Percentiles rank a stretch among this genome's conserved stretches.
These are phyloP conservation scores for Apis mellifera DNA, from an alignment of 1,140 invertebrate species.

Conservation along the genomic window Amel_HAv3.1 CM009940.2:8133501-8134000, in stretches of 20 bases:
- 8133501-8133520: not conserved
- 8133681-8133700: constrained; percentile 11
- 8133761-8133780: not conserved
- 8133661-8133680: constrained; percentile 24
- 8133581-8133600: constrained; percentile 48
- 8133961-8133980: no score
- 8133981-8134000: no score
- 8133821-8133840: no score
- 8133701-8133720: not conserved
- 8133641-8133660: constrained; percentile 47
- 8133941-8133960: no score
- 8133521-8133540: constrained; percentile 32
- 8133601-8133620: constrained; percentile 28
- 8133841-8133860: no score
- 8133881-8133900: no score
- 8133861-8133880: no score
- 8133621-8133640: constrained; percentile 39
- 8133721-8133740: not conserved
- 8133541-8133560: not conserved
- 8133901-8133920: no score
- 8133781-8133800: not conserved
- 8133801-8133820: not conserved
- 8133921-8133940: no score
- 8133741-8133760: not conserved
- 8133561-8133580: constrained; percentile 2